These are phyloP conservation scores for Choristoneura rosaceana DNA, from an alignment of 2,888 invertebrate genomes.

Conservation along the genomic window DNA sequence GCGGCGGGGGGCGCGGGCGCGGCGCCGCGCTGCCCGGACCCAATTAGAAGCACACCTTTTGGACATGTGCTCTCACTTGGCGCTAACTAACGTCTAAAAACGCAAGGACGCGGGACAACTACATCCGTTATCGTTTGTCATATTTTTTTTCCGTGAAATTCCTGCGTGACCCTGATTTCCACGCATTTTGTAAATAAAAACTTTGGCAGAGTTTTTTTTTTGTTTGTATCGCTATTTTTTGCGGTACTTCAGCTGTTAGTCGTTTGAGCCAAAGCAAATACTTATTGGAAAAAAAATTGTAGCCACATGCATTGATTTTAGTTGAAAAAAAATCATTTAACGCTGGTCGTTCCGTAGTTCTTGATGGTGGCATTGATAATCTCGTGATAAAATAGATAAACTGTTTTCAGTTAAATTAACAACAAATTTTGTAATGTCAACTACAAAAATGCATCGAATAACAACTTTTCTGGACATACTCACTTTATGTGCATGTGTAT, in stretches of 20 bases:
- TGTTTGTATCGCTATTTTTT: slow-evolving; percentile 28
- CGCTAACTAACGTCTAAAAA: slow-evolving; percentile 77
- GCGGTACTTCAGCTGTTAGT: slow-evolving; percentile 18
- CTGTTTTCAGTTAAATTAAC: slow-evolving; percentile 22
- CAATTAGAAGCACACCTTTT: slow-evolving; percentile 85
- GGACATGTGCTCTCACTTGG: slow-evolving; percentile 81
- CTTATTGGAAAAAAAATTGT: not conserved
- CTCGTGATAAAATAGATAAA: slow-evolving; percentile 6
- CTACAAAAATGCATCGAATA: slow-evolving; percentile 23
- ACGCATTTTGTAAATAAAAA: slow-evolving; percentile 19
- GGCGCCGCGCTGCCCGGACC: slow-evolving; percentile 71
- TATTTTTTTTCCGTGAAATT: slow-evolving; percentile 53
- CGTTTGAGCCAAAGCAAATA: slow-evolving; percentile 23
- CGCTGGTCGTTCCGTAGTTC: not conserved
- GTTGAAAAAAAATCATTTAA: not conserved
- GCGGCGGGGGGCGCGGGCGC: slow-evolving; percentile 72
- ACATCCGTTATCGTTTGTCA: slow-evolving; percentile 78
- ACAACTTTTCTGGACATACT: not conserved
- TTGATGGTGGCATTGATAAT: slow-evolving; percentile 8
- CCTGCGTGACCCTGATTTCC: slow-evolving; percentile 31
- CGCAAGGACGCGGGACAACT: slow-evolving; percentile 66
- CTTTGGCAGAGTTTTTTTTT: slow-evolving; percentile 22
- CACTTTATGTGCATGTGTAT: no score
- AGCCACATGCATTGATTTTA: not conserved
- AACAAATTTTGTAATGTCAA: slow-evolving; percentile 26